Evolutionary conservation across 1,140 invertebrate species (phyloP).

Genomic region (Papilio aristodemus): DNA sequence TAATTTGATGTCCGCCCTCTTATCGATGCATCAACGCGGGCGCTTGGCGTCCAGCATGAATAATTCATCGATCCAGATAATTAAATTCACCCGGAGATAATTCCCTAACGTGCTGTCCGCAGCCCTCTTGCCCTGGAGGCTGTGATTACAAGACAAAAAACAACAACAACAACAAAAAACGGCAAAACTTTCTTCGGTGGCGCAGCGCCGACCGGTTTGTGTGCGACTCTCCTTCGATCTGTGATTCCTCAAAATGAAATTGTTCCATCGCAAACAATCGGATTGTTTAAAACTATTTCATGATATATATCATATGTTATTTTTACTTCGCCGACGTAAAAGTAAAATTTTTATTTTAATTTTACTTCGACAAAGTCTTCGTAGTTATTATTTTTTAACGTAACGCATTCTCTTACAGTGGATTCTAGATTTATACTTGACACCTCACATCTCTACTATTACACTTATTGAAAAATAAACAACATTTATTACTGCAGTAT

Average conservation of each 20-base stretch:
- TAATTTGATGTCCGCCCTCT: conserved; percentile 13
- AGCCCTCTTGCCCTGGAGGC: background rate
- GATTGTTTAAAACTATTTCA: background rate
- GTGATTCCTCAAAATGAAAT: conserved; percentile 27
- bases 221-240: conserved; percentile 36
- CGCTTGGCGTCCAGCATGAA: background rate
- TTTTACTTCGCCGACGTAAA: no score
- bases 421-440: no score
- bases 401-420: no score
- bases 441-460: no score
- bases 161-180: conserved; percentile 39
- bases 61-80: conserved; percentile 17
- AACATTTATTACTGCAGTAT: no score
- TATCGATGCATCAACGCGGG: background rate
- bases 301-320: no score
- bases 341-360: no score
- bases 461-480: no score
- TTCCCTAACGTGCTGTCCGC: background rate
- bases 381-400: no score
- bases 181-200: conserved; percentile 25
- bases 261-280: background rate
- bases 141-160: conserved; percentile 39
- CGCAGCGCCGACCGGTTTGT: conserved; percentile 33
- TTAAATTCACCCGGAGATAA: conserved; percentile 23
- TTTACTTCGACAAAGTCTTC: no score